phyloP scores from a whole-genome alignment of 2,797 vertebrate genomes.

The Dromococcyx pavoninus region DNA sequence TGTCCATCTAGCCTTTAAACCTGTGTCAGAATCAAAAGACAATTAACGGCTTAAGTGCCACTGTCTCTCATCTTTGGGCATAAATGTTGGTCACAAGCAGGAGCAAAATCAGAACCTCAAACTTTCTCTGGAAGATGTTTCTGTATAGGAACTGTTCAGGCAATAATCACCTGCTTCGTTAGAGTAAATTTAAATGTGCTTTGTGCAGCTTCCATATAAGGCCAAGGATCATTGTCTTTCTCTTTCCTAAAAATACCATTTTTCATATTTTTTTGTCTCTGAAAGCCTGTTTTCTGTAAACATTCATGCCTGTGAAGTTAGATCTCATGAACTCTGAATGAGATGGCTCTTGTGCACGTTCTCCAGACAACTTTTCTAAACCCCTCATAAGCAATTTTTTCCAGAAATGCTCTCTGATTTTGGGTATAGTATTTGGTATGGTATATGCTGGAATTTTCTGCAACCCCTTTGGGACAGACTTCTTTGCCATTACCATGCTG shows the following conservation, averaged over 20 bases:
- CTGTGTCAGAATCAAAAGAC: conserved; percentile 36
- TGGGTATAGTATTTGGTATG: not conserved
- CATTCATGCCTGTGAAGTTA: not conserved
- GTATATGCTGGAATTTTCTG: not conserved
- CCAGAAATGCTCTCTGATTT: not conserved
- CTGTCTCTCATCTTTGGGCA: conserved; percentile 5
- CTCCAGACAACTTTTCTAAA: not conserved
- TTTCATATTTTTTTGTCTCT: not conserved
- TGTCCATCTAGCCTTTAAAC: conserved; percentile 14
- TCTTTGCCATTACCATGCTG: not conserved
- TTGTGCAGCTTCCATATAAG: not conserved
- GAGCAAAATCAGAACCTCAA: not conserved
- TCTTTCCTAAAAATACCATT: not conserved
- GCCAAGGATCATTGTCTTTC: not conserved
- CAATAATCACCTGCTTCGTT: not conserved
- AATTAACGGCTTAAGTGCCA: conserved; percentile 36
- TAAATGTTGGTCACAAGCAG: not conserved
- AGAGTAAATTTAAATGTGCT: not conserved
- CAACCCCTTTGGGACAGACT: not conserved
- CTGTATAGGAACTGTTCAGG: not conserved
- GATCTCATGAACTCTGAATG: not conserved
- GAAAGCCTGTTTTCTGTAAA: not conserved
- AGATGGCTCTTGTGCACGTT: not conserved
- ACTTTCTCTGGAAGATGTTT: not conserved
- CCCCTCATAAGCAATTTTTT: not conserved